phyloP scores from a whole-genome alignment of 1,140 invertebrate species.

The Teleopsis dalmanni region DNA sequence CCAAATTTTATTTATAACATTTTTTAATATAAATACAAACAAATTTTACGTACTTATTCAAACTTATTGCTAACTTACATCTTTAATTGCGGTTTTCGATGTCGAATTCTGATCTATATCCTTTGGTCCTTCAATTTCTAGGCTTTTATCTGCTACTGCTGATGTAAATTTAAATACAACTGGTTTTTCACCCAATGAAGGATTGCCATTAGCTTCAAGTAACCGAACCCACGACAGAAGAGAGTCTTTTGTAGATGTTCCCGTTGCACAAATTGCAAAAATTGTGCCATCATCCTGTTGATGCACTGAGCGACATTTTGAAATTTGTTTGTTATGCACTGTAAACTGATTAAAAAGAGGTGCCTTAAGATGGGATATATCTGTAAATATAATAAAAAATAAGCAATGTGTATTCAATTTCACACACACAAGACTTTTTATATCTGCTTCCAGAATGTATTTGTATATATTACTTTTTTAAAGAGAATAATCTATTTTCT shows the following conservation, averaged over 20 bases:
- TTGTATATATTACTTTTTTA: background rate
- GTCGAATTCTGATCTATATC: no score
- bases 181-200: constrained; percentile 63
- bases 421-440: background rate
- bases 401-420: background rate
- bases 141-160: constrained; percentile 19
- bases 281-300: constrained; percentile 92
- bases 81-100: no score
- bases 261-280: constrained; percentile 75
- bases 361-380: constrained; percentile 59
- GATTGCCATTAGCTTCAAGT: constrained; percentile 70
- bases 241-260: constrained; percentile 83
- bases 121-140: constrained; percentile 8
- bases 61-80: no score
- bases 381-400: constrained; percentile 45
- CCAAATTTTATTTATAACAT: no score
- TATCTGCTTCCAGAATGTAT: background rate
- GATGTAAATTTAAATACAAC: constrained; percentile 65
- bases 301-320: constrained; percentile 62
- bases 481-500: background rate
- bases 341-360: constrained; percentile 51
- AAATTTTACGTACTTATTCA: no score
- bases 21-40: no score
- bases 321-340: constrained; percentile 39
- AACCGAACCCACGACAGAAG: constrained; percentile 86